Base-by-base conservation (phyloP, 2,113 vertebrate genomes). In the Psilopsiagon aymara region DNA sequence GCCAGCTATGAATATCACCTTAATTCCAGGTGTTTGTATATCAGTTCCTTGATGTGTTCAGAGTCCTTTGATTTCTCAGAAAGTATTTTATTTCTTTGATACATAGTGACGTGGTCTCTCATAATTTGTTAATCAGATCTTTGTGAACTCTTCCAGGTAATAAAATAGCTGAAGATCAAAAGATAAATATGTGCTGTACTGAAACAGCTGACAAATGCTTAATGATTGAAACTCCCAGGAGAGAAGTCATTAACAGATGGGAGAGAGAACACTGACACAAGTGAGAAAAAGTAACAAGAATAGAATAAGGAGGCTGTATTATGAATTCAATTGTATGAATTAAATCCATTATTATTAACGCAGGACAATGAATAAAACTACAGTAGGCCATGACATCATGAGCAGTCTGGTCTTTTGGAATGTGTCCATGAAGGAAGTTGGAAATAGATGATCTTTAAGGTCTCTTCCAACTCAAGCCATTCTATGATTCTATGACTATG, bases 361-460 rank as follows among this genome's bases (percentile, higher is more conserved):
- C 43, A 67, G 8, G 8, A 39, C 13, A 47, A 49, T 1, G 1
- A 63, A 71, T 82, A 84, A 94, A 92, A 90, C 51, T 86, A 11
- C 4, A 67, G 2, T 46, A 37, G 46, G 18, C 7, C 47, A n/a
- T 60, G 47, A 88, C 82, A 91, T 71, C 16, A 79, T 16, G 21
- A 64, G 23, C 55, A 49, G 31, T 0, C 0, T 49, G 27, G 5
- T 25, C 23, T 44, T 21, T 7, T 37, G 63, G 28, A 16, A 70
- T 13, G 4, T 39, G 9, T 25, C 35, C 43, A 8, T 44, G 28
- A 14, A 16, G 7, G 11, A 16, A 1, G 0, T 21, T 39, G 15
- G 35, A 76, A 37, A 16, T 24, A 12, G 17, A 19, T 17, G 2
- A 13, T 37, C 31, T 55, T 63, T 49, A n/a, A 8, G 7, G 9